Conservation (phyloP, 2,113 vertebrate genomes). For the Tiliqua scincoides region DNA sequence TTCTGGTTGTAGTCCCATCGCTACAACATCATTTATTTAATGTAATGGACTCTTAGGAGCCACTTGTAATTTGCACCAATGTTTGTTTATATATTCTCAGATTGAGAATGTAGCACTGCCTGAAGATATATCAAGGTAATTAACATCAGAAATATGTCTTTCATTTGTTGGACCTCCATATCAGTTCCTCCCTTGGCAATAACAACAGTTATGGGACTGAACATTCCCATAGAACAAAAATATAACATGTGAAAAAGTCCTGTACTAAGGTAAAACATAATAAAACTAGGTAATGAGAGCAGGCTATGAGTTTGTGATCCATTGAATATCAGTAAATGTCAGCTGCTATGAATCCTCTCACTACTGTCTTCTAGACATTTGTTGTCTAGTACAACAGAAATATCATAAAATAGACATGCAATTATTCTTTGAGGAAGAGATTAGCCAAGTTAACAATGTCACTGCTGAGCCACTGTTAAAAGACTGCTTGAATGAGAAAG, state of each 20-base stretch:
- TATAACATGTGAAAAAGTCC: background rate
- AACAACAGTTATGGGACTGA: background rate
- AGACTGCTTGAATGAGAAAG: background rate
- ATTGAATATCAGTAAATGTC: background rate
- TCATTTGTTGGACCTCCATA: background rate
- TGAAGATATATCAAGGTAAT: background rate
- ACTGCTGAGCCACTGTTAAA: background rate
- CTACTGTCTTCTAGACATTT: background rate
- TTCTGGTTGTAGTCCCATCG: background rate
- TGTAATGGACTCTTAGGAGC: background rate
- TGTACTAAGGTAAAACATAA: background rate
- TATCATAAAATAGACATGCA: background rate
- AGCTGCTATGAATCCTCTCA: background rate
- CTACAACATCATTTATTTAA: background rate
- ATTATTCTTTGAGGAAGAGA: background rate
- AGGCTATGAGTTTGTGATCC: background rate
- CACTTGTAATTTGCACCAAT: background rate
- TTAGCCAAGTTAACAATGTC: background rate
- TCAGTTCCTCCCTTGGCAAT: background rate
- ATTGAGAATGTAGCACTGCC: background rate
- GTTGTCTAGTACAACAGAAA: background rate
- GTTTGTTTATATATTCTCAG: background rate
- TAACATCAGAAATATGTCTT: background rate
- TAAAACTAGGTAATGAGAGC: background rate
- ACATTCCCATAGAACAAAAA: background rate